These are phyloP conservation scores for Actias luna DNA, from an alignment of 2,888 invertebrate genomes.

Conservation along the genomic window DNA sequence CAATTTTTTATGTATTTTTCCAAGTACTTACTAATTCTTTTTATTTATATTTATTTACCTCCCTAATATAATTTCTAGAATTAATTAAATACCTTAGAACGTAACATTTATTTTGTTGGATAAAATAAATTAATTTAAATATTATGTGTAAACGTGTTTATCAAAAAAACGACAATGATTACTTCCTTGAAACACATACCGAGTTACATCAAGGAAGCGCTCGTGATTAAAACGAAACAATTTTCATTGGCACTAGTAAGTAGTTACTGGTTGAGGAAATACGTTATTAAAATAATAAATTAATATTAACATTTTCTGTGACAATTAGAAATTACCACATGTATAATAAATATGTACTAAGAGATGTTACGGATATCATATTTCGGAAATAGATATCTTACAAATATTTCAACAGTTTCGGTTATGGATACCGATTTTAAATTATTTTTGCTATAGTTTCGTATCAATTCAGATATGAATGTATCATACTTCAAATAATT, in stretches of 20 bases:
- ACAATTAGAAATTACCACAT: neutral
- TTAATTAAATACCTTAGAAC: neutral
- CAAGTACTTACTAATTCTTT: too few relatives aligned
- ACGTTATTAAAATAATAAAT: neutral
- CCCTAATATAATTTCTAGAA: too few relatives aligned
- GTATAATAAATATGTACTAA: neutral
- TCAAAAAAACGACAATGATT: neutral
- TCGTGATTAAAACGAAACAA: neutral
- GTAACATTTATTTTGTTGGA: neutral
- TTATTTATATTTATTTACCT: too few relatives aligned
- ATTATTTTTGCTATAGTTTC: too few relatives aligned
- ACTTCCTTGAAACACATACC: neutral
- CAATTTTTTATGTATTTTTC: too few relatives aligned
- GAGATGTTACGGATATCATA: too few relatives aligned
- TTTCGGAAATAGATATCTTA: too few relatives aligned
- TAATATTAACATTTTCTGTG: neutral
- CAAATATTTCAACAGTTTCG: too few relatives aligned
- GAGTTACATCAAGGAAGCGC: neutral
- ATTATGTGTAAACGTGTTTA: neutral
- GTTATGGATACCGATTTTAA: too few relatives aligned
- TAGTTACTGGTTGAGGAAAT: slow-evolving; percentile 1
- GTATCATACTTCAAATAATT: too few relatives aligned
- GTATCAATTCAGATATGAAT: too few relatives aligned
- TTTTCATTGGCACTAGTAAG: neutral
- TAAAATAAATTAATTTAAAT: slow-evolving; percentile 8